These are phyloP conservation scores for Piliocolobus tephrosceles DNA, from an alignment of 2,113 vertebrate species.

Conservation along the genomic window DNA sequence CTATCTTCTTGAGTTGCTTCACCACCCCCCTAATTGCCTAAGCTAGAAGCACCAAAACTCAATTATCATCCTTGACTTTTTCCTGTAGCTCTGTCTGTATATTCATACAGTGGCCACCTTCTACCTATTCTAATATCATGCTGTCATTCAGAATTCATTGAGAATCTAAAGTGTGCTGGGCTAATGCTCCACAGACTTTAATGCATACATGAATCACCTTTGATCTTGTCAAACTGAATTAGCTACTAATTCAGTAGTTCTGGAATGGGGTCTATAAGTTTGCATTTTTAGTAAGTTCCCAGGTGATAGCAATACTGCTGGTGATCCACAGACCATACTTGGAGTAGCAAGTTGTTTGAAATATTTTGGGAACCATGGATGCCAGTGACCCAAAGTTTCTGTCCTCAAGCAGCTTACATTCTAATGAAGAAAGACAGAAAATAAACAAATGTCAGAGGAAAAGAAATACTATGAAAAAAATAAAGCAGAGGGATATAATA, in stretches of 20 bases:
- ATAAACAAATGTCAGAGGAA: not conserved
- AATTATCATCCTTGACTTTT: not conserved
- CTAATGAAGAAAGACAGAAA: not conserved
- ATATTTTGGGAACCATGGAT: not conserved
- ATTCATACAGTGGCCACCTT: not conserved
- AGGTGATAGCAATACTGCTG: not conserved
- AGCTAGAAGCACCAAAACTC: not conserved
- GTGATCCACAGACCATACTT: not conserved
- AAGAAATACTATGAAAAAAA: not conserved
- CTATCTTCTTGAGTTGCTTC: not conserved
- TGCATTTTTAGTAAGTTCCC: not conserved
- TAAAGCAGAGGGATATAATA: not conserved
- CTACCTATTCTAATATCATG: not conserved
- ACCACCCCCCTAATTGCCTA: not conserved
- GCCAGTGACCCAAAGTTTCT: not conserved
- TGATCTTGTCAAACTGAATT: not conserved
- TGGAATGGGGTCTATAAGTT: not conserved
- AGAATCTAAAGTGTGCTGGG: not conserved
- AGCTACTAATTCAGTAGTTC: not conserved
- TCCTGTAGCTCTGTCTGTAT: not conserved
- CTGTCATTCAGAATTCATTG: not conserved
- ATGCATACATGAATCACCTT: not conserved
- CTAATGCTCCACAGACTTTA: not conserved
- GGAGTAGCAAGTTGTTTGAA: not conserved
- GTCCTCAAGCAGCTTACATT: not conserved